A percentile compares a stretch with the other conserved stretches of the same genome.
These are phyloP conservation scores for Entomobrya proxima DNA, from an alignment of 2,888 invertebrate genomes.

Conservation along the genomic window DNA sequence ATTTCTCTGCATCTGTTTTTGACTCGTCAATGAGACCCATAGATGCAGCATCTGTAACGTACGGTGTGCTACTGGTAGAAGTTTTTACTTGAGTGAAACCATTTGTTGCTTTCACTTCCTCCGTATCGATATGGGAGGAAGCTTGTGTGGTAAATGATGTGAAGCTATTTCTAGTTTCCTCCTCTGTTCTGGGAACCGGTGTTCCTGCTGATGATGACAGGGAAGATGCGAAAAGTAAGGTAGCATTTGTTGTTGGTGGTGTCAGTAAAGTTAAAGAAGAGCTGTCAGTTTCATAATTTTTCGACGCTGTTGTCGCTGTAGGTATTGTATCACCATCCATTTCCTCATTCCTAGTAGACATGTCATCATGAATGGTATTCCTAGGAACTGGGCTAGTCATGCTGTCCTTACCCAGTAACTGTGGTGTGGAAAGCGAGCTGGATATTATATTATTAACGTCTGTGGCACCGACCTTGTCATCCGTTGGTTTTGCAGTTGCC, in stretches of 20 bases:
- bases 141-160: neutral
- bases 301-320: neutral
- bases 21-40: neutral
- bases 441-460: neutral
- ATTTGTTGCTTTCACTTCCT: constrained; percentile 25
- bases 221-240: neutral
- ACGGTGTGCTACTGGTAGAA: neutral
- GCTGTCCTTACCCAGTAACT: neutral
- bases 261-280: neutral
- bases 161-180: neutral
- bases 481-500: neutral
- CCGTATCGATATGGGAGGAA: neutral
- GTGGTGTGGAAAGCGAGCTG: neutral
- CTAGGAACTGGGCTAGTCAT: neutral
- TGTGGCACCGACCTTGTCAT: neutral
- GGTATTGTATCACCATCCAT: neutral
- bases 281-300: neutral
- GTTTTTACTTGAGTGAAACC: neutral
- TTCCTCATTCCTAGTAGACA: neutral
- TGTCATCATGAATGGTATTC: neutral
- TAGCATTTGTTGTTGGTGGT: neutral
- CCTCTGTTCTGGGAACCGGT: neutral
- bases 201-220: neutral
- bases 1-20: constrained; percentile 8
- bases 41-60: neutral